Percentiles rank a stretch among this genome's conserved stretches.
phyloP scores from a whole-genome alignment of 2,113 vertebrate genomes.

The Spea multiplicata region DNA sequence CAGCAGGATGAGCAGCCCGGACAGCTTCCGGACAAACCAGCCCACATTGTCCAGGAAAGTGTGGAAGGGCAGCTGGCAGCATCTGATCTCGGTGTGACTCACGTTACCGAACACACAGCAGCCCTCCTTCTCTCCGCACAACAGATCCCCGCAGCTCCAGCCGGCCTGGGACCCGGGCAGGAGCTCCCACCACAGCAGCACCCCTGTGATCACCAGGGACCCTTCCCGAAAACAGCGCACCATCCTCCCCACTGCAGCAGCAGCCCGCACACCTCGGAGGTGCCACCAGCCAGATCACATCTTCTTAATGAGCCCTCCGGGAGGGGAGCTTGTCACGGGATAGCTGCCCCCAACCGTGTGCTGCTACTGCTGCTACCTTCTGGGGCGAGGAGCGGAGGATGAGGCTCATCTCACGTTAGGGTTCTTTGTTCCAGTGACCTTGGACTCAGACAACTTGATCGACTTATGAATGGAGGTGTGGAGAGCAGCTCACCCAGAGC shows the following conservation, averaged over 20 bases:
- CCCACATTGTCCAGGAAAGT: slow-evolving; percentile 82
- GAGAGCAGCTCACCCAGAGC: not conserved
- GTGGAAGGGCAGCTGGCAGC: slow-evolving; percentile 78
- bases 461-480: not conserved
- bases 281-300: slow-evolving; percentile 16
- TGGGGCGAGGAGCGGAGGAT: not conserved
- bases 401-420: slow-evolving; percentile 14
- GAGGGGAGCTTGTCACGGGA: slow-evolving; percentile 24
- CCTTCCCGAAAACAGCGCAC: not conserved
- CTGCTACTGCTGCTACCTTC: not conserved
- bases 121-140: slow-evolving; percentile 75
- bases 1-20: slow-evolving; percentile 83
- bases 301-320: slow-evolving; percentile 19
- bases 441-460: slow-evolving; percentile 36
- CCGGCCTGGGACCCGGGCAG: slow-evolving; percentile 52
- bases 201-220: not conserved
- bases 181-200: not conserved
- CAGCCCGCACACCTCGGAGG: slow-evolving; percentile 20
- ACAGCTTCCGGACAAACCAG: slow-evolving; percentile 86
- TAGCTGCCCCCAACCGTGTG: slow-evolving; percentile 17
- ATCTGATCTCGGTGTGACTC: slow-evolving; percentile 65
- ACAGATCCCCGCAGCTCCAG: slow-evolving; percentile 73
- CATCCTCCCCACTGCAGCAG: slow-evolving; percentile 5
- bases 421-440: slow-evolving; percentile 31
- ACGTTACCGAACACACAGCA: slow-evolving; percentile 77